Percentiles rank a stretch among this genome's conserved stretches.
These are phyloP conservation scores for Regulus satrapa DNA, from an alignment of 2,113 vertebrate genomes.

Conservation along the genomic window DNA sequence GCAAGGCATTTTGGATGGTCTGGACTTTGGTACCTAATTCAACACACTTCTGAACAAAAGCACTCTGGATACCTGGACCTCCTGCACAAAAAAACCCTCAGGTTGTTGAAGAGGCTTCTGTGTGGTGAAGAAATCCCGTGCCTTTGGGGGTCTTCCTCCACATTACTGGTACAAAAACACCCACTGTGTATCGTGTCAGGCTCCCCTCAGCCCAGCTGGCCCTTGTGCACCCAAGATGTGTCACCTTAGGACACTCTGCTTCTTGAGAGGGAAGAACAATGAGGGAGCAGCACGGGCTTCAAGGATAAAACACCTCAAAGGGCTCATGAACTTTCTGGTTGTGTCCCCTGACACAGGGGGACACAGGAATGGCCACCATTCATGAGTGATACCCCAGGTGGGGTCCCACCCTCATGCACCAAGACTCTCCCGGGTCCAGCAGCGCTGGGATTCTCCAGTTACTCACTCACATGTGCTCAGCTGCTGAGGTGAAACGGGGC, in stretches of 20 bases:
- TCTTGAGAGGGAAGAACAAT: neutral
- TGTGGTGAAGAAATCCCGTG: neutral
- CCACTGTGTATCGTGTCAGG: neutral
- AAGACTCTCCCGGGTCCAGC: neutral
- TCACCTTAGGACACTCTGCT: neutral
- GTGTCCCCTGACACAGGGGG: neutral
- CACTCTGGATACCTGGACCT: neutral
- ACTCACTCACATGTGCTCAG: neutral
- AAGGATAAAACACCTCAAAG: neutral
- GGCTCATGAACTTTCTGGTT: neutral
- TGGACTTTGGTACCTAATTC: neutral
- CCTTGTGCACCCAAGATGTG: neutral
- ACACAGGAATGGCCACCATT: neutral
- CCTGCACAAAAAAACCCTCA: neutral
- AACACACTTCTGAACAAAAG: neutral
- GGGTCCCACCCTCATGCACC: accelerated
- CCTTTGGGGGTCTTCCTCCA: neutral
- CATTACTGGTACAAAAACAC: neutral
- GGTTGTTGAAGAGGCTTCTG: neutral
- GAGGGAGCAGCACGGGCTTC: neutral
- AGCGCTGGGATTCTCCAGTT: neutral
- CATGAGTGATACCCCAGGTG: neutral
- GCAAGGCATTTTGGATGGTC: neutral
- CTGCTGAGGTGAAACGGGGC: neutral
- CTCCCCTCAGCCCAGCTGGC: neutral